A percentile compares a stretch with the other conserved stretches of the same genome.
These are phyloP conservation scores for Pseudorectes ferrugineus DNA, from an alignment of 2,113 vertebrate genomes.

Conservation along the genomic window DNA sequence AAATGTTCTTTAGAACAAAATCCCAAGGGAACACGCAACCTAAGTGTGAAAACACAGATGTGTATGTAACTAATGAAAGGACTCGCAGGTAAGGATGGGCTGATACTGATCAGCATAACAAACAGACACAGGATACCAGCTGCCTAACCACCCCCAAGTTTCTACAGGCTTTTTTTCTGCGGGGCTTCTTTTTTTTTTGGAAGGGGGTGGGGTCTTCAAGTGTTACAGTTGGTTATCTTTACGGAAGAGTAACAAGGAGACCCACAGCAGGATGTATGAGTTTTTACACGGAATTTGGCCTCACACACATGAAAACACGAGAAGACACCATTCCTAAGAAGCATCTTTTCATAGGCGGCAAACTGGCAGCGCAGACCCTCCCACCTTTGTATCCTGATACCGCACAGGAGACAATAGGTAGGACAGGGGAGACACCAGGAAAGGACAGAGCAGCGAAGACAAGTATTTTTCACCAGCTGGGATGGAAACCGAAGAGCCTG, in stretches of 20 bases:
- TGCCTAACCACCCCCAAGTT: not conserved
- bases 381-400: slow-evolving; percentile 41
- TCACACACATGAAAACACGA: not conserved
- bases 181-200: not conserved
- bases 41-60: not conserved
- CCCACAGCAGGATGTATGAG: not conserved
- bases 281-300: not conserved
- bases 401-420: slow-evolving; percentile 44
- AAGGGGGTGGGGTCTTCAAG: not conserved
- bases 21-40: not conserved
- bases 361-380: slow-evolving; percentile 42
- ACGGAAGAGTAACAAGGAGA: not conserved
- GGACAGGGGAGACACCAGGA: not conserved
- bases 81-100: not conserved
- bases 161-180: not conserved
- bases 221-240: not conserved
- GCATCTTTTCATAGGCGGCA: not conserved
- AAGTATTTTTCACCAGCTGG: not conserved
- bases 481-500: not conserved
- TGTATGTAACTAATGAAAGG: not conserved
- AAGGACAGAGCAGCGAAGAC: not conserved
- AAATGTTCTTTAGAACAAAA: not conserved
- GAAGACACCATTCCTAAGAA: not conserved
- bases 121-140: not conserved
- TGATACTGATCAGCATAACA: not conserved